Base-by-base conservation (phyloP, 2,113 vertebrate genomes). In the Saguinus midas region DNA sequence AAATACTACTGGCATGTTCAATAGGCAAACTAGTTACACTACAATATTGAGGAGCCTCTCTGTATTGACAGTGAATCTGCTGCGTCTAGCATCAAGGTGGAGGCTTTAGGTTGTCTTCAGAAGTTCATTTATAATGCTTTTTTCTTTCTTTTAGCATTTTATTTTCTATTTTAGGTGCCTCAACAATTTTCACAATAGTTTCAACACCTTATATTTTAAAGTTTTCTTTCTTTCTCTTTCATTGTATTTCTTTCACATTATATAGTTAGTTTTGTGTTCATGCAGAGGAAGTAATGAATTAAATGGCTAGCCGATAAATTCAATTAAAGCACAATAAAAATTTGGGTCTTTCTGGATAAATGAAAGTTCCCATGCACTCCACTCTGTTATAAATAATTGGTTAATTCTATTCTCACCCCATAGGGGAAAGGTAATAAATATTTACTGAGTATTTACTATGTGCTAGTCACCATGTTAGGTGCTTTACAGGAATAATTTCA, bases 111-210 rank as follows among this genome's bases (percentile, higher is more conserved):
- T 81, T 76, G 70, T 81, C 23, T 9, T 87, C 13, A 66, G 68
- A 95, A 72, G 35, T 21, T 68, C 27, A 58, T 29, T 80, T 55
- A 68, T 43, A 85, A 78, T 18, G 37, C 70, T 70, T 82, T 93
- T 23, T 35, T 90, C 75, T 80, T 85, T 37, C 18, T 80, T 87
- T 83, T 79, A 86, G 32, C 25, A 52, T 61, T 87, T 50, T 95
- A 7, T 76, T 94, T 95, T 17, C 52, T 92, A 9, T 82, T 84
- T 87, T 90, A 76, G 23, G 23, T 89, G 9, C 13, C 20, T 93
- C 55, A n/a, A 18, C 32, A 58, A n/a, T 87, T 96, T 97, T n/a
- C 76, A 90, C 17, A 73, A 7, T 85, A 58, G 48, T 75, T 96
- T 92, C n/a, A 84, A 40, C 4, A 73, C 81, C 90, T 85, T 57